These are phyloP conservation scores for Brachionus rubens DNA, from an alignment of 1,140 invertebrate species.

Conservation along the genomic window DNA sequence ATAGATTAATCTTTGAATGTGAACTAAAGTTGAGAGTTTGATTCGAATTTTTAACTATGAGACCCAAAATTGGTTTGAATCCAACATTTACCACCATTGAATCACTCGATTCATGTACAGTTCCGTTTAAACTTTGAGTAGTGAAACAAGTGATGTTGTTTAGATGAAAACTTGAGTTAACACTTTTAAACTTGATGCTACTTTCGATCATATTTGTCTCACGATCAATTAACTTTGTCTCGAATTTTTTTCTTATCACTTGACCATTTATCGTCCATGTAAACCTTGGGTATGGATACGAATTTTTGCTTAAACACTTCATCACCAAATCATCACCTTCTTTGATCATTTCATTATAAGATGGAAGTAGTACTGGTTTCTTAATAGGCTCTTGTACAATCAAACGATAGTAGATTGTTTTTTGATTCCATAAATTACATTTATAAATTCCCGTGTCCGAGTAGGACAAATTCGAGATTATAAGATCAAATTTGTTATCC, in stretches of 20 bases:
- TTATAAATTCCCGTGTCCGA: constrained; percentile 23
- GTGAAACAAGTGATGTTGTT: not conserved
- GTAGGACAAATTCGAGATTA: constrained; percentile 9
- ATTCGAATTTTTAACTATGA: not conserved
- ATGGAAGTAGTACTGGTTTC: not conserved
- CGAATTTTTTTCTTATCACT: not conserved
- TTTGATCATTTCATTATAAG: not conserved
- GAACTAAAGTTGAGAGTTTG: not conserved
- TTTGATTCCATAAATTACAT: constrained; percentile 43
- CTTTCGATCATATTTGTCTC: constrained; percentile 36
- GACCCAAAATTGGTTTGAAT: not conserved
- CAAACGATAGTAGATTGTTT: constrained; percentile 34
- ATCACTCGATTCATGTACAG: not conserved
- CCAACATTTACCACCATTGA: not conserved
- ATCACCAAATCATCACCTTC: not conserved
- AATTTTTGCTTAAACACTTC: not conserved
- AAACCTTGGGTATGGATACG: constrained; percentile 8
- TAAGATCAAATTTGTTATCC: constrained; percentile 7
- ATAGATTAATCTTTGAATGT: not conserved
- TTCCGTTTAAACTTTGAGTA: not conserved
- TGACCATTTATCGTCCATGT: not conserved
- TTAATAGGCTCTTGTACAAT: not conserved
- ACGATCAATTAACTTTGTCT: not conserved
- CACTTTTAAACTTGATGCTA: not conserved
- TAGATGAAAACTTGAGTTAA: not conserved